phyloP scores from a whole-genome alignment of 1,140 invertebrate genomes.

The Habropoda laboriosa region DNA sequence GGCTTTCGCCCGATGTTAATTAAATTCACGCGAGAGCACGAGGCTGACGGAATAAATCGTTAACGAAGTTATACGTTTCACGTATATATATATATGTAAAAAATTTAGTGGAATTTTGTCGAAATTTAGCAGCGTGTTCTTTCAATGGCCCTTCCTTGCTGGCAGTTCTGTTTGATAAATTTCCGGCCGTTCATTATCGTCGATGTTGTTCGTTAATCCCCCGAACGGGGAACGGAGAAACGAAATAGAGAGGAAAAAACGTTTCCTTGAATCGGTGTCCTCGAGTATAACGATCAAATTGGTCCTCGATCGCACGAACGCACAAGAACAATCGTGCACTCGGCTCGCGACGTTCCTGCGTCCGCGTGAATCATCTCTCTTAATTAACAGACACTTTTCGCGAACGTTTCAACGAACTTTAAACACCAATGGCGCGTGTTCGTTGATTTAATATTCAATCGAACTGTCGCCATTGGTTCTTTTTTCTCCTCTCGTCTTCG shows the following conservation, averaged over 20 bases:
- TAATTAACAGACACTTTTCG: not conserved
- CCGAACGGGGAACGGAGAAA: not conserved
- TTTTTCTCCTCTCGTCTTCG: too few species aligned
- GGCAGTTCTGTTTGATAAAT: not conserved
- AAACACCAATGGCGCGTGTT: too few species aligned
- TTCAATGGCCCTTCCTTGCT: not conserved
- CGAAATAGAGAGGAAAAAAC: too few species aligned
- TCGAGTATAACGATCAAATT: not conserved
- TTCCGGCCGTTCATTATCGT: not conserved
- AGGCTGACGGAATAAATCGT: not conserved
- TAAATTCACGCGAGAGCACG: conserved; percentile 8
- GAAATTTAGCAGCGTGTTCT: not conserved
- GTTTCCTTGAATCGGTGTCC: too few species aligned
- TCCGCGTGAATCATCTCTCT: not conserved
- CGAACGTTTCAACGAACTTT: not conserved
- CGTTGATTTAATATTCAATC: not conserved
- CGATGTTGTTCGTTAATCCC: not conserved
- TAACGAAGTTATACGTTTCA: not conserved
- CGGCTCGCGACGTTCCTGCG: too few species aligned
- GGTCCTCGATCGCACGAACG: not conserved
- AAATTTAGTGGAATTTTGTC: not conserved
- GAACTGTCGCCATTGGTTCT: not conserved
- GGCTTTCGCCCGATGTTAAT: conserved; percentile 2
- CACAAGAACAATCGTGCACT: not conserved
- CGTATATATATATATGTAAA: not conserved